A percentile compares a stretch with the other conserved stretches of the same genome.
phyloP scores from a whole-genome alignment of 2,888 invertebrate species.

The Iphiclides podalirius region DNA sequence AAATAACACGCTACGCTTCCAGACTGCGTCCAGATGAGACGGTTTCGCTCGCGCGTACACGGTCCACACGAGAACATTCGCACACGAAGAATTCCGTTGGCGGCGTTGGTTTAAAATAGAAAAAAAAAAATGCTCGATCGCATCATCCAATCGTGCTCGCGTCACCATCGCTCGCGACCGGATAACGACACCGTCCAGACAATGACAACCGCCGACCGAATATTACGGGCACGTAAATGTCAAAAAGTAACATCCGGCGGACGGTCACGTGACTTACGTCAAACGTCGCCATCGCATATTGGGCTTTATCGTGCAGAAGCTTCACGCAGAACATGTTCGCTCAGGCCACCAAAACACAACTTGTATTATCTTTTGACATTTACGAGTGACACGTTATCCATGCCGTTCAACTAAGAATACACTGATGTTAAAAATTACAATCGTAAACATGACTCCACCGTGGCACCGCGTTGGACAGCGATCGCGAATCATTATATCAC shows the following conservation, averaged over 20 bases:
- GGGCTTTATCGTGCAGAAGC: conserved; percentile 63
- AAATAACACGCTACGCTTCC: conserved; percentile 22
- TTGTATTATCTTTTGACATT: conserved; percentile 70
- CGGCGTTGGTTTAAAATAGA: conserved; percentile 10
- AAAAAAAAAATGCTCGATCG: conserved; percentile 23
- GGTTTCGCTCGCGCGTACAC: conserved; percentile 30
- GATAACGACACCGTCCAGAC: conserved; percentile 52
- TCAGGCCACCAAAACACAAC: conserved; percentile 35
- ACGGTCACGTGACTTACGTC: conserved; percentile 65
- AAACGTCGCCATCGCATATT: conserved; percentile 61
- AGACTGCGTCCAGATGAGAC: conserved; percentile 35
- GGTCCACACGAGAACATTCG: conserved; percentile 25
- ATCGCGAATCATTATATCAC: conserved; percentile 76
- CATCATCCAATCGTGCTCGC: conserved; percentile 37
- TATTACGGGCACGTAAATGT: conserved; percentile 56
- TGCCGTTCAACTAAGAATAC: conserved; percentile 69
- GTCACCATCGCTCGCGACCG: conserved; percentile 37
- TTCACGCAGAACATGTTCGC: conserved; percentile 63
- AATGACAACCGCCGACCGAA: conserved; percentile 36
- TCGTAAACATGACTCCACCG: conserved; percentile 71
- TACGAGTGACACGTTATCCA: conserved; percentile 72
- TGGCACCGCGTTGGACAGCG: conserved; percentile 65
- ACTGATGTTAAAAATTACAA: conserved; percentile 74
- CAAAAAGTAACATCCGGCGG: conserved; percentile 54
- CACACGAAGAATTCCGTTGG: conserved; percentile 29